Evolutionary conservation across 2,888 invertebrate species (phyloP), one percentile per base, ranked within the genome.

Genomic region (Aphidoletes aphidimyza): DNA sequence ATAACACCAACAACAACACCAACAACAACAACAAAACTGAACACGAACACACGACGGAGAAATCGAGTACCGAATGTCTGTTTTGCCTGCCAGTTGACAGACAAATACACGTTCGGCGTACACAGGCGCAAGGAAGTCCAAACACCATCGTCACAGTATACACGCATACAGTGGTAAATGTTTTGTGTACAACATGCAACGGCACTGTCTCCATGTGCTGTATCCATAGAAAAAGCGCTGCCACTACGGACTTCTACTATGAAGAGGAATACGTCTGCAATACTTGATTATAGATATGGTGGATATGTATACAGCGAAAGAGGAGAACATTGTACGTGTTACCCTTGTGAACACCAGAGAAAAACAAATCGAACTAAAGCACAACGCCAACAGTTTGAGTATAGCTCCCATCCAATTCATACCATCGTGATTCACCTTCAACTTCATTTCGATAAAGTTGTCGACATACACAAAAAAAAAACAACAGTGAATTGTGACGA

Each of bases 151-250:
- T 69, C 69, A 69, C 69, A 69, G 30, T 30, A 14, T 69, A 69
- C 17, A 69, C 14, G 42, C 14, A 30, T 11, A 34, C 34, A 14
- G 9, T 14, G 14, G n/a, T n/a, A n/a, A n/a, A n/a, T 30, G 26
- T 69, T 69, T 69, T 69, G 69, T 69, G 69, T 69, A 69, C 69
- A 69, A 54, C 54, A 54, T n/a, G n/a, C n/a, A n/a, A n/a, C n/a
- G n/a, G n/a, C 9, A 3, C 14, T 26, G 54, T 54, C 54, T 69
- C 34, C 30, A 30, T 69, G 42, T 42, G 42, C n/a, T 42, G 69
- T 69, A 69, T 69, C 69, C 69, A 69, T 54, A 54, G 54, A 54
- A 54, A 54, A 54, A 54, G 54, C 54, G 22, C 54, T 42, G 42
- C 54, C 14, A 54, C 54, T 54, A 14, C n/a, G 3, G 22, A 54